These are phyloP conservation scores for Premnoplex brunnescens DNA, from an alignment of 2,797 vertebrate species.

Conservation along the genomic window DNA sequence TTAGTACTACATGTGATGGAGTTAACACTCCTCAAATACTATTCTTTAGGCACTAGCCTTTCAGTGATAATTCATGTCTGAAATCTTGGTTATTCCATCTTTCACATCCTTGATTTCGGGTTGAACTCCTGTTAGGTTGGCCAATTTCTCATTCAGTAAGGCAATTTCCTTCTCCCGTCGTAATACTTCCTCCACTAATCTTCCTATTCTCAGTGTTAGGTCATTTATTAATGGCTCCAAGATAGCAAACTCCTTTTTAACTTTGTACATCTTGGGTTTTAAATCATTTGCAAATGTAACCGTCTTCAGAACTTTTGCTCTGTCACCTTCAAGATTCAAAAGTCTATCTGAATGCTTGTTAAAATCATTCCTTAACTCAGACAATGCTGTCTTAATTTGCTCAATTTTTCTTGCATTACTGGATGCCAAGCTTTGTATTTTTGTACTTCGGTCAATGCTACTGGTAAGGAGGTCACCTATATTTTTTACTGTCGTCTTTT, in stretches of 20 bases:
- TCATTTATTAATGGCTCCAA: slow-evolving; percentile 87
- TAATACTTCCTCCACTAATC: slow-evolving; percentile 83
- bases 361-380: slow-evolving; percentile 78
- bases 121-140: slow-evolving; percentile 79
- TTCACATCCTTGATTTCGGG: slow-evolving; percentile 69
- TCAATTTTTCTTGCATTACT: slow-evolving; percentile 81
- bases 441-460: slow-evolving; percentile 87
- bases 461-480: slow-evolving; percentile 86
- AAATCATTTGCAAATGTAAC: slow-evolving; percentile 90
- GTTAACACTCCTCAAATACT: neutral
- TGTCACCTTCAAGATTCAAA: slow-evolving; percentile 84
- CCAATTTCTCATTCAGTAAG: slow-evolving; percentile 82
- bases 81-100: slow-evolving; percentile 69
- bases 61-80: slow-evolving; percentile 48
- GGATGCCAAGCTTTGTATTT: slow-evolving; percentile 79
- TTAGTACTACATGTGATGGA: neutral
- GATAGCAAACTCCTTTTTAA: slow-evolving; percentile 84
- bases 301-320: slow-evolving; percentile 86
- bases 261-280: slow-evolving; percentile 87
- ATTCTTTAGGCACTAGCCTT: neutral
- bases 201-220: slow-evolving; percentile 87
- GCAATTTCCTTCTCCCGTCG: slow-evolving; percentile 81
- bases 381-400: slow-evolving; percentile 70
- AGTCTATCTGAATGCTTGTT: slow-evolving; percentile 77
- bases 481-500: slow-evolving; percentile 81